Conservation (phyloP, 2,888 invertebrate species). For the Nephrotoma appendiculata region DNA sequence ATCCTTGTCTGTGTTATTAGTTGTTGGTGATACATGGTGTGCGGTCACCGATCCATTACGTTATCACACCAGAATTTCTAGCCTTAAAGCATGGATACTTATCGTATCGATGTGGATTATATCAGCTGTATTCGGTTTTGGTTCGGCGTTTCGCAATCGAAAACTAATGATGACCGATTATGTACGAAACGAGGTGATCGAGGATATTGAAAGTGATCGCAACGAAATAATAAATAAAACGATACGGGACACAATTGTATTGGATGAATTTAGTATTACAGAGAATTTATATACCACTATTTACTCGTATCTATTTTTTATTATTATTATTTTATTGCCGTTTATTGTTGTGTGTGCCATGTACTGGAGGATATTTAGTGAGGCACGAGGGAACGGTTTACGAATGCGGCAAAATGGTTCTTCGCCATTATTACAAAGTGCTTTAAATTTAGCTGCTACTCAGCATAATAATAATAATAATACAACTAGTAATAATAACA, state of each 20-base stretch:
- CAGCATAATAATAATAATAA: slow-evolving; percentile 5
- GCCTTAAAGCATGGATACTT: slow-evolving; percentile 29
- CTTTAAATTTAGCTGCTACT: slow-evolving; percentile 24
- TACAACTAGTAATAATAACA: background rate
- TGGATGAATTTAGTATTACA: slow-evolving; percentile 1
- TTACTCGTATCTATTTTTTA: slow-evolving; percentile 28
- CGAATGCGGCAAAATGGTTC: slow-evolving; percentile 33
- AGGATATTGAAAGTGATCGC: background rate
- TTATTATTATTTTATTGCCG: slow-evolving; percentile 30
- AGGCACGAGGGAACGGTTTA: slow-evolving; percentile 31
- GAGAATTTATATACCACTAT: slow-evolving; percentile 19
- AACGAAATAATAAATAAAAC: background rate
- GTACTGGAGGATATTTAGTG: slow-evolving; percentile 34
- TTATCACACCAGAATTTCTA: slow-evolving; percentile 38
- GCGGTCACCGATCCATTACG: slow-evolving; percentile 44
- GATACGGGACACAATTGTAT: background rate
- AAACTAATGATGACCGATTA: slow-evolving; percentile 15
- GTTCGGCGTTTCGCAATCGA: slow-evolving; percentile 29
- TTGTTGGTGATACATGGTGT: slow-evolving; percentile 40
- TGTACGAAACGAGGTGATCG: background rate
- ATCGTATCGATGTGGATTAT: slow-evolving; percentile 31
- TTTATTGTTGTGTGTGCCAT: slow-evolving; percentile 32
- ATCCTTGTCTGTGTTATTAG: slow-evolving; percentile 28
- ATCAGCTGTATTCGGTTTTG: slow-evolving; percentile 28
- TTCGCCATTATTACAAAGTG: slow-evolving; percentile 31